Conservation (phyloP, 1,140 invertebrate species). For the Steinernema feltiae region DNA sequence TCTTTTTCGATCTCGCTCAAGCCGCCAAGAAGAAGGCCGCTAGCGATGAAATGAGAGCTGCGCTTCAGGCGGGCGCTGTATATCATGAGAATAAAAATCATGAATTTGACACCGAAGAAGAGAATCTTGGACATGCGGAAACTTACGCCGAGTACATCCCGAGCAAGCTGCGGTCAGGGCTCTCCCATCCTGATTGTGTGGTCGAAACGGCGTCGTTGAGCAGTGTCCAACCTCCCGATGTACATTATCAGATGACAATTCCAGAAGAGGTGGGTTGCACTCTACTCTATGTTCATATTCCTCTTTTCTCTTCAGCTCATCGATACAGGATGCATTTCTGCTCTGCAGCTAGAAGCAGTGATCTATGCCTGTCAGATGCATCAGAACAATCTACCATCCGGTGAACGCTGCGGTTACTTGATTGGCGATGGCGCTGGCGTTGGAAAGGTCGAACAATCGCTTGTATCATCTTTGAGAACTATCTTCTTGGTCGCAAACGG, state of each 20-base stretch:
- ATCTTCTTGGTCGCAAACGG: conserved; percentile 80
- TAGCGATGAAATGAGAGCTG: too few species aligned
- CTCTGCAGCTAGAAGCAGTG: conserved; percentile 90
- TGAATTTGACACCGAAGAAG: conserved; percentile 63
- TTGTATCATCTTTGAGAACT: conserved; percentile 97
- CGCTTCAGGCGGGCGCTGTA: too few species aligned
- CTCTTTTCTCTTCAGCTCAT: conserved; percentile 65
- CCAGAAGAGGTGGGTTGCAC: conserved; percentile 65
- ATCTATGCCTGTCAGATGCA: conserved; percentile 92
- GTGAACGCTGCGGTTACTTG: conserved; percentile 84
- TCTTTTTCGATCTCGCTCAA: too few species aligned
- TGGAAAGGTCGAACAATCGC: conserved; percentile 97
- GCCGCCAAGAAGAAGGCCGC: too few species aligned
- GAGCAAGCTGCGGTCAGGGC: conserved; percentile 84
- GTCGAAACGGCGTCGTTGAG: conserved; percentile 96
- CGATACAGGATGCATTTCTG: conserved; percentile 77
- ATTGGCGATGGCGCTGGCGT: conserved; percentile 98
- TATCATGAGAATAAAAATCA: too few species aligned
- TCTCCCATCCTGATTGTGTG: conserved; percentile 95
- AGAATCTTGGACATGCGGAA: conserved; percentile 92
- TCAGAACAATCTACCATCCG: conserved; percentile 80
- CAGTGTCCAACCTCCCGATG: conserved; percentile 87
- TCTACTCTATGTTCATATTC: background rate
- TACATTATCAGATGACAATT: conserved; percentile 79
- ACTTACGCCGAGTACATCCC: conserved; percentile 98